Evolutionary conservation across 2,113 vertebrate species (phyloP).

Genomic region (Rhinoptilus africanus): DNA sequence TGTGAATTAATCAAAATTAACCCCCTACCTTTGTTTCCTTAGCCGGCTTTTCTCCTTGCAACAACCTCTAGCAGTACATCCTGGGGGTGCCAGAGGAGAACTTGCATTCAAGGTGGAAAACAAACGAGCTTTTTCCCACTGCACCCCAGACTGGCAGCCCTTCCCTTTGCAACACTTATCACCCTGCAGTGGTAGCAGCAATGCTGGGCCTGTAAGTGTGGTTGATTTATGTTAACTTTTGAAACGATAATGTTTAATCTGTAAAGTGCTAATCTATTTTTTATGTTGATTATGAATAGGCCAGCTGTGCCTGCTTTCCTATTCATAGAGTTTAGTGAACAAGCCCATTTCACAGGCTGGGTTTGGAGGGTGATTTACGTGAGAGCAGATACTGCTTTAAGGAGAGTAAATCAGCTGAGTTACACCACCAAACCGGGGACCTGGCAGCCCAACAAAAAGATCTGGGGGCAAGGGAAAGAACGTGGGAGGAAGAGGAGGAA

Average conservation of each 20-base stretch:
- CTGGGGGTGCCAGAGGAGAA: neutral
- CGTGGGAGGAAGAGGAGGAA: neutral
- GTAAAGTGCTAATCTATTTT: slow-evolving; percentile 84
- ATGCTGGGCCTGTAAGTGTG: slow-evolving; percentile 35
- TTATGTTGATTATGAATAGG: slow-evolving; percentile 84
- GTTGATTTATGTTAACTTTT: slow-evolving; percentile 78
- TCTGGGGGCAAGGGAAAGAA: neutral
- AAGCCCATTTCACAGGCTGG: slow-evolving; percentile 64
- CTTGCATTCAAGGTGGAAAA: neutral
- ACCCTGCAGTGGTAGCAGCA: slow-evolving; percentile 15
- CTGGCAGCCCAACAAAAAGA: neutral
- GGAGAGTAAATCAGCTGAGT: slow-evolving; percentile 10
- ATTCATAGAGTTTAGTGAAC: slow-evolving; percentile 76
- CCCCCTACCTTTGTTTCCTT: neutral
- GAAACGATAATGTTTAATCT: slow-evolving; percentile 84
- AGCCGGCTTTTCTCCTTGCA: neutral
- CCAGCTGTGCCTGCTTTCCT: slow-evolving; percentile 83
- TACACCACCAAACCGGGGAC: neutral
- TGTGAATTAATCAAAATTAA: neutral
- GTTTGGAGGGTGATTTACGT: slow-evolving; percentile 61
- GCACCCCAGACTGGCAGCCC: neutral
- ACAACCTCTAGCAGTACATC: neutral
- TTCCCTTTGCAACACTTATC: neutral
- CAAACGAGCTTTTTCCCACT: neutral
- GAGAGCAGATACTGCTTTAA: slow-evolving; percentile 16